Percentiles rank a stretch among this genome's conserved stretches.
Conservation (phyloP, 2,888 invertebrate species). For the Lasius platythorax region DNA sequence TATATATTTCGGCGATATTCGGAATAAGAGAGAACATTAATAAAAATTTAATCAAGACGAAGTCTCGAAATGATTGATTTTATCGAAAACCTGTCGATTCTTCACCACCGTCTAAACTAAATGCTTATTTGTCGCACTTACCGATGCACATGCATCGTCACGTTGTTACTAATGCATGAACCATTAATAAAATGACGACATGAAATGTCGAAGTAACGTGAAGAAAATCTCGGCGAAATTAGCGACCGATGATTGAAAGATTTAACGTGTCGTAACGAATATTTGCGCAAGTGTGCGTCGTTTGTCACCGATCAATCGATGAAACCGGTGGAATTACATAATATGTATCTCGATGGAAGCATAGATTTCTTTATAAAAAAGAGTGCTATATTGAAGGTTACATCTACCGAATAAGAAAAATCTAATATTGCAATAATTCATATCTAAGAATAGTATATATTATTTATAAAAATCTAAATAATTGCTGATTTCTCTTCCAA, state of each 20-base stretch:
- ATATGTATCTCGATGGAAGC: neutral
- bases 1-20: neutral
- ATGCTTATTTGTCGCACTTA: conserved; percentile 3
- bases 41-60: conserved; percentile 18
- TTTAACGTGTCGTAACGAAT: conserved; percentile 7
- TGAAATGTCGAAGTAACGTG: neutral
- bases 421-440: neutral
- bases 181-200: conserved; percentile 6
- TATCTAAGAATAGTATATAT: neutral
- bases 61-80: neutral
- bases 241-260: conserved; percentile 4
- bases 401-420: neutral
- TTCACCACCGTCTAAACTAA: neutral
- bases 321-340: neutral
- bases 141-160: neutral
- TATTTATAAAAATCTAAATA: neutral
- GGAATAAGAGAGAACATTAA: neutral
- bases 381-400: neutral
- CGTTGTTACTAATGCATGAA: neutral
- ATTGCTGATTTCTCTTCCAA: neutral
- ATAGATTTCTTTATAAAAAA: neutral
- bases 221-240: conserved; percentile 29
- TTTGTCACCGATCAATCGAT: conserved; percentile 10
- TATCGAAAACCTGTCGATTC: neutral
- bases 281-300: conserved; percentile 31